Percentiles rank a stretch among this genome's conserved stretches.
Evolutionary conservation across 2,797 vertebrate genomes (phyloP).

Genomic region (Staurois parvus): DNA sequence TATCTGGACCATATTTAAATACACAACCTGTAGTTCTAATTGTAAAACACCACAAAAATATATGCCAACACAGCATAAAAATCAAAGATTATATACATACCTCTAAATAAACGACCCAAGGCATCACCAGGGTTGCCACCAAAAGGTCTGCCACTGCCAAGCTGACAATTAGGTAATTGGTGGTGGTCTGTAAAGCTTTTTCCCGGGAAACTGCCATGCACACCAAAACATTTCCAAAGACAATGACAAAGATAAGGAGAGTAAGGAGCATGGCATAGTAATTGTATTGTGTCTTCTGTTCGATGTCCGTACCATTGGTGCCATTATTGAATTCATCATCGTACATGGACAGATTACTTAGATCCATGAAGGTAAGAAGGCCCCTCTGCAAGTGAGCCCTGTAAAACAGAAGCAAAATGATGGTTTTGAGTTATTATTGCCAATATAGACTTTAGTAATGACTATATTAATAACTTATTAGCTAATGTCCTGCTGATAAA

Average conservation of each 20-base stretch:
- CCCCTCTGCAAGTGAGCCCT: slow-evolving; percentile 68
- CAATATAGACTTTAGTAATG: no score
- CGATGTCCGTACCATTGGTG: slow-evolving; percentile 83
- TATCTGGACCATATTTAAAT: neutral
- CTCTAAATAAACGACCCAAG: slow-evolving; percentile 97
- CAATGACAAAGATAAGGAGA: slow-evolving; percentile 94
- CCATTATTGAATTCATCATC: slow-evolving; percentile 83
- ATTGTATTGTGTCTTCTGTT: slow-evolving; percentile 86
- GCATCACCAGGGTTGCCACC: slow-evolving; percentile 97
- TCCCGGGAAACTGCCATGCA: slow-evolving; percentile 97
- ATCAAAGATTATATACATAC: slow-evolving; percentile 69
- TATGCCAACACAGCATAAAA: neutral
- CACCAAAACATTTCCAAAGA: slow-evolving; percentile 97
- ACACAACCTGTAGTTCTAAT: neutral
- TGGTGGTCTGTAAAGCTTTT: slow-evolving; percentile 96
- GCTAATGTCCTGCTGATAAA: no score
- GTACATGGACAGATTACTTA: slow-evolving; percentile 89
- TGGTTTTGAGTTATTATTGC: neutral
- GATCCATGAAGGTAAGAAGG: slow-evolving; percentile 84
- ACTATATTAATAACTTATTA: no score
- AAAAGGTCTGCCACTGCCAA: slow-evolving; percentile 95
- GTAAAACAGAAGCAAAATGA: slow-evolving; percentile 27
- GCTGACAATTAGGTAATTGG: slow-evolving; percentile 98
- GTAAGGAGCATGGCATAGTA: slow-evolving; percentile 97
- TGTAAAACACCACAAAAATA: neutral